phyloP scores from a whole-genome alignment of 1,140 invertebrate species.

The Phymastichus coffea region DNA sequence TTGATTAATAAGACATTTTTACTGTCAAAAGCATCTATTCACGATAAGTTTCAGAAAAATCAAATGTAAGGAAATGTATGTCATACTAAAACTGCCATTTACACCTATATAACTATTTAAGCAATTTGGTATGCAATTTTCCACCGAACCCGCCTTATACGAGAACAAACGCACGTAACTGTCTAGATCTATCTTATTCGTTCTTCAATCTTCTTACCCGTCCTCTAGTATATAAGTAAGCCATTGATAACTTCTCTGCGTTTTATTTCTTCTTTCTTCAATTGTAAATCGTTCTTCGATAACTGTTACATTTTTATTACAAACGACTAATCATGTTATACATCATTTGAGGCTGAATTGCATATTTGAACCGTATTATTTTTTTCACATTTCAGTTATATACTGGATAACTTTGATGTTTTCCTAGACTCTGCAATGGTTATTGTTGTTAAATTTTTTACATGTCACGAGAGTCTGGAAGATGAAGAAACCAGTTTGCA shows the following conservation, averaged over 20 bases:
- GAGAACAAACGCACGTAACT: background rate
- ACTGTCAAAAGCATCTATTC: too few relatives aligned
- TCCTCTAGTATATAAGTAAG: conserved; percentile 11
- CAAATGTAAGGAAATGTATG: conserved; percentile 39
- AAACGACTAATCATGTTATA: conserved; percentile 2
- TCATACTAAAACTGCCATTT: conserved; percentile 48
- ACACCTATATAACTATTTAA: conserved; percentile 35
- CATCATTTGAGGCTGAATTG: conserved; percentile 2
- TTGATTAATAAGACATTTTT: too few relatives aligned
- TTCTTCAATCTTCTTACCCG: conserved; percentile 12
- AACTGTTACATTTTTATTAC: conserved; percentile 12
- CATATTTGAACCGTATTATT: background rate
- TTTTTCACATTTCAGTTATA: background rate
- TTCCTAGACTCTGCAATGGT: background rate
- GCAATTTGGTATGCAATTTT: conserved; percentile 40
- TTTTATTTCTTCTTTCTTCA: conserved; percentile 9
- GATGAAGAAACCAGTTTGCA: background rate
- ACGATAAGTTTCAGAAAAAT: too few relatives aligned
- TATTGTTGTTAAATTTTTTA: conserved; percentile 17
- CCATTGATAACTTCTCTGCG: conserved; percentile 15
- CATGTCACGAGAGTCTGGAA: background rate
- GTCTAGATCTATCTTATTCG: background rate
- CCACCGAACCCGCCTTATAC: conserved; percentile 31
- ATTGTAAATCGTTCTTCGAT: background rate
- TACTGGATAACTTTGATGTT: background rate